Evolutionary conservation across 2,113 vertebrate genomes (phyloP).

Genomic region (Noctilio leporinus): DNA sequence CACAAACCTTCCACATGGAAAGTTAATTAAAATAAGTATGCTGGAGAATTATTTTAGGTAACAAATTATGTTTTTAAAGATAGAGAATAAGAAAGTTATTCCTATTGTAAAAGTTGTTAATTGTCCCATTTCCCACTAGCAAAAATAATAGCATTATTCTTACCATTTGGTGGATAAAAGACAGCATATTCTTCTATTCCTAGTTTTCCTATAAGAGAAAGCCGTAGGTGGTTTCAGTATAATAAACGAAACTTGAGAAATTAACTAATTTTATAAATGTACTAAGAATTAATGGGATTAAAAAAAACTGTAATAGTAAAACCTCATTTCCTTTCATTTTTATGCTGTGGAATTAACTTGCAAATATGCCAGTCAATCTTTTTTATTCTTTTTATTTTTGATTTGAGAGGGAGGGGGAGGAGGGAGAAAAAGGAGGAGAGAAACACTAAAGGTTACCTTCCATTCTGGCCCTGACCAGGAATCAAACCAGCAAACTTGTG

Average conservation of each 20-base stretch:
- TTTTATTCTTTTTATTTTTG: no score
- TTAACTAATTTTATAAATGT: conserved; percentile 13
- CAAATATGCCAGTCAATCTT: neutral
- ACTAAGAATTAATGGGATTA: neutral
- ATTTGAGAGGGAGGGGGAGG: no score
- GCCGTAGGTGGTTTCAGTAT: conserved; percentile 24
- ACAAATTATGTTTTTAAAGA: conserved; percentile 19
- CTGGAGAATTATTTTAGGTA: neutral
- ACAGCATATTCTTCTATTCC: conserved; percentile 90
- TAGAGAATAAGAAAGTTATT: neutral
- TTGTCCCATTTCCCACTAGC: conserved; percentile 75
- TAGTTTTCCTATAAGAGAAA: conserved; percentile 83
- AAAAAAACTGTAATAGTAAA: neutral
- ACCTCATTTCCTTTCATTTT: conserved; percentile 37
- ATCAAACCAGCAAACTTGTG: no score
- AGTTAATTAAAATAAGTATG: neutral
- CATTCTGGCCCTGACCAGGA: no score
- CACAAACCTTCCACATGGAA: neutral
- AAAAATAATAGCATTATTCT: conserved; percentile 76
- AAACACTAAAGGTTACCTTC: no score
- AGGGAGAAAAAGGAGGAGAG: no score
- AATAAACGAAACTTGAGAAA: neutral
- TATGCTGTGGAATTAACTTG: conserved; percentile 22
- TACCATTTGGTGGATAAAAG: conserved; percentile 97
- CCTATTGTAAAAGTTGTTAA: conserved; percentile 46